phyloP scores from a whole-genome alignment of 2,888 invertebrate genomes.

The Chaetogeoica ovagalla region DNA sequence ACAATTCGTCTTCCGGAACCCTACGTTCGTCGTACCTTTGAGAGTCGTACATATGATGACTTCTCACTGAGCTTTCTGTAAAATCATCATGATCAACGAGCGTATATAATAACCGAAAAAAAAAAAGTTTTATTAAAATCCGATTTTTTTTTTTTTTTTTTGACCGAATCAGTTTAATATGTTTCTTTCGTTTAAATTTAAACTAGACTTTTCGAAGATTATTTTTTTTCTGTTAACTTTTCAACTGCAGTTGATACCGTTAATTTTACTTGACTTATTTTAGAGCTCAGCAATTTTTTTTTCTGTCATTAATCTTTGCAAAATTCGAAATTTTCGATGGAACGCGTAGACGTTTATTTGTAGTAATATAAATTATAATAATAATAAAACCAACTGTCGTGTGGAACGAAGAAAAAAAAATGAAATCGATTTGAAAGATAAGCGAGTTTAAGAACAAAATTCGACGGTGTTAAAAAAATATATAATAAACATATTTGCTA shows the following conservation, averaged over 20 bases:
- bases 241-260: too few species aligned
- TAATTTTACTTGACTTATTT: too few species aligned
- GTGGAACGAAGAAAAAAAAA: not conserved
- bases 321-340: too few species aligned
- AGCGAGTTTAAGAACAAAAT: not conserved
- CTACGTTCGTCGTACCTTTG: slow-evolving; percentile 38
- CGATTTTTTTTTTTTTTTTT: too few species aligned
- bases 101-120: not conserved
- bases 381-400: not conserved
- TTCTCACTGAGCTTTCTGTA: not conserved
- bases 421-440: not conserved
- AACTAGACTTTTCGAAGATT: too few species aligned
- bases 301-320: too few species aligned
- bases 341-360: too few species aligned
- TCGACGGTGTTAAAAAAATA: not conserved
- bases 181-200: too few species aligned
- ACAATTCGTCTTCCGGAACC: slow-evolving; percentile 64
- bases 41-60: slow-evolving; percentile 56
- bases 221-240: too few species aligned
- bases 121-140: too few species aligned
- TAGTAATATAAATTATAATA: not conserved
- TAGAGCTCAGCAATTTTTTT: too few species aligned
- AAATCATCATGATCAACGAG: not conserved
- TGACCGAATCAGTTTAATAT: too few species aligned
- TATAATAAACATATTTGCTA: not conserved